Base-by-base conservation (phyloP, 2,113 vertebrate genomes). In the Gambusia affinis region DNA sequence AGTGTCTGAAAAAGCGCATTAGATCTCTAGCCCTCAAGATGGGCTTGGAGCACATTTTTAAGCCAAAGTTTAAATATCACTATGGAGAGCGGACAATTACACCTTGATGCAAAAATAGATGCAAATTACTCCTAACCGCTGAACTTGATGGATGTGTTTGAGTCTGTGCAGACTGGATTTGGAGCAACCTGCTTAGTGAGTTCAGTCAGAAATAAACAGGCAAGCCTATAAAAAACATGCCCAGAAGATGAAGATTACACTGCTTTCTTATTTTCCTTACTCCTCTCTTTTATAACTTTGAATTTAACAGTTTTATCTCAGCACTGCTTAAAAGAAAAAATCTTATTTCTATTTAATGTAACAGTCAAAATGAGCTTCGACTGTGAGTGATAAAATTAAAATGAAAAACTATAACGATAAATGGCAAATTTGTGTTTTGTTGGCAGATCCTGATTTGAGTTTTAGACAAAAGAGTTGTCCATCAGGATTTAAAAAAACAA, bases 401-500 rank as follows among this genome's bases (percentile, higher is more conserved):
- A 6, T 22, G 1, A 57, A n/a, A 57, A 57, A 3, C 24, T 17
- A 5, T 51, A 47, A 47, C 4, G 17, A 5, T 47, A 47, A 47
- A 19, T 19, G 17, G 17, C 17, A 42, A 12, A 47, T 47, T 1
- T 5, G 44, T 47, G 14, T 47, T 47, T 47, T 57, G 51, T 57
- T 57, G 24, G 10, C 24, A 57, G 51, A 57, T 57, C 19, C 42
- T 19, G 44, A 15, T 47, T 47, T 47, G 4, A 47, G 44, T 17
- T 47, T 47, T 47, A 22, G 8, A 35, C 78, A 68, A 30, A 85
- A 69, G 22, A n/a, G 22, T 57, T 19, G 17, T 57, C 2, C 8
- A n/a, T 54, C 7, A 54, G 22, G 8, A 74, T 75, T 68, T 65
- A 73, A 75, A 73, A 64, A 62, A 71, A 39, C 57, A 82, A 82